Percentiles rank a stretch among this genome's conserved stretches.
These are phyloP conservation scores for Colletes collaris DNA, from an alignment of 2,888 invertebrate species.

Conservation along the genomic window DNA sequence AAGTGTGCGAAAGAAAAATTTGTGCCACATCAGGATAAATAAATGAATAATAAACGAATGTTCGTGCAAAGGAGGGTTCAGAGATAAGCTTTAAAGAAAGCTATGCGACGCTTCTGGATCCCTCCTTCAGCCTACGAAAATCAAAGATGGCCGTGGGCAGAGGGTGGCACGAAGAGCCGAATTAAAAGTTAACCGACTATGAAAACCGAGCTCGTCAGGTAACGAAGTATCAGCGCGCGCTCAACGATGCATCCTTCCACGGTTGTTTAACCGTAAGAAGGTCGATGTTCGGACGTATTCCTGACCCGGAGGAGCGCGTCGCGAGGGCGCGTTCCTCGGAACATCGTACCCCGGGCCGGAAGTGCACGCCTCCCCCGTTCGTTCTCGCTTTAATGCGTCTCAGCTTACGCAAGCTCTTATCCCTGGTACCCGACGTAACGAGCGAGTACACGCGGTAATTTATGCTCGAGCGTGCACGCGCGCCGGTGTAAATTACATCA, in stretches of 20 bases:
- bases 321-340: background rate
- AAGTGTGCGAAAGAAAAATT: too few species aligned
- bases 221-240: constrained; percentile 40
- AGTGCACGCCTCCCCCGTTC: background rate
- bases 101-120: too few species aligned
- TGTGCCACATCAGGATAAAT: too few species aligned
- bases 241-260: constrained; percentile 48
- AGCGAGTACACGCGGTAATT: constrained; percentile 39
- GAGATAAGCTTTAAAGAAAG: too few species aligned
- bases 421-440: constrained; percentile 37
- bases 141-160: too few species aligned
- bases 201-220: constrained; percentile 42
- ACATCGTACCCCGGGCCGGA: constrained; percentile 8
- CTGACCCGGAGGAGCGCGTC: constrained; percentile 52
- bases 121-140: too few species aligned
- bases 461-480: constrained; percentile 45
- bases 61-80: too few species aligned
- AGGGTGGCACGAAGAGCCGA: constrained; percentile 1
- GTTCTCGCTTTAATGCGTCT: constrained; percentile 31
- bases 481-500: constrained; percentile 47
- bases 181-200: constrained; percentile 55
- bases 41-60: too few species aligned
- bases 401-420: constrained; percentile 50
- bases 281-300: constrained; percentile 64
- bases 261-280: constrained; percentile 60